Conservation (phyloP, 2,113 vertebrate species). For the Oryzias melastigma region DNA sequence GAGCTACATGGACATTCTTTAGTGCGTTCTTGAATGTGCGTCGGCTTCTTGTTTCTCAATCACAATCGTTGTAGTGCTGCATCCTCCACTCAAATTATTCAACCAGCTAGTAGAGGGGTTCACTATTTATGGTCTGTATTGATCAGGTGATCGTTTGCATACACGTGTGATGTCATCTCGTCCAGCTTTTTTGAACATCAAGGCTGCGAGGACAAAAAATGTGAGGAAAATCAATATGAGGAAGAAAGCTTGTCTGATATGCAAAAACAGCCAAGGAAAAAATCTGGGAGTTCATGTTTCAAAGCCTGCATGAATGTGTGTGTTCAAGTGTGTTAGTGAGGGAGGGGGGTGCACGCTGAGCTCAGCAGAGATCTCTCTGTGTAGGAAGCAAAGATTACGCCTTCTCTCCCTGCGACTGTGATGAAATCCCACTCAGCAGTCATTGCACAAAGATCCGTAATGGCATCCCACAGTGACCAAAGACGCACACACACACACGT, state of each 20-base stretch:
- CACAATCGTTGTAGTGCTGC: background rate
- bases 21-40: too few species aligned
- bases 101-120: constrained; percentile 6
- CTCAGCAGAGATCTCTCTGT: constrained; percentile 38
- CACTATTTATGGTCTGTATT: constrained; percentile 10
- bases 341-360: constrained; percentile 1
- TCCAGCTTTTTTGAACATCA: constrained; percentile 32
- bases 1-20: too few species aligned
- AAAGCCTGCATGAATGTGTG: background rate
- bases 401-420: constrained; percentile 33
- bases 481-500: constrained; percentile 12
- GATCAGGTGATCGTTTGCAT: constrained; percentile 1
- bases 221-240: constrained; percentile 18
- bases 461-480: constrained; percentile 38
- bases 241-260: constrained; percentile 19
- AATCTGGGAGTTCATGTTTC: constrained; percentile 2
- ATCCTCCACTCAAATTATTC: constrained; percentile 13
- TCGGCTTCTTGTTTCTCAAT: background rate
- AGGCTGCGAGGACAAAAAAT: constrained; percentile 13
- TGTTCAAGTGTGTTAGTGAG: background rate
- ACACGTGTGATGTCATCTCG: constrained; percentile 9
- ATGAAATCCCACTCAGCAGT: constrained; percentile 51
- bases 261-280: constrained; percentile 3
- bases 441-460: constrained; percentile 45
- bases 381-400: constrained; percentile 49